Percentiles rank a stretch among this genome's conserved stretches.
Conservation (phyloP, 2,113 vertebrate genomes). For the Stegastes partitus region DNA sequence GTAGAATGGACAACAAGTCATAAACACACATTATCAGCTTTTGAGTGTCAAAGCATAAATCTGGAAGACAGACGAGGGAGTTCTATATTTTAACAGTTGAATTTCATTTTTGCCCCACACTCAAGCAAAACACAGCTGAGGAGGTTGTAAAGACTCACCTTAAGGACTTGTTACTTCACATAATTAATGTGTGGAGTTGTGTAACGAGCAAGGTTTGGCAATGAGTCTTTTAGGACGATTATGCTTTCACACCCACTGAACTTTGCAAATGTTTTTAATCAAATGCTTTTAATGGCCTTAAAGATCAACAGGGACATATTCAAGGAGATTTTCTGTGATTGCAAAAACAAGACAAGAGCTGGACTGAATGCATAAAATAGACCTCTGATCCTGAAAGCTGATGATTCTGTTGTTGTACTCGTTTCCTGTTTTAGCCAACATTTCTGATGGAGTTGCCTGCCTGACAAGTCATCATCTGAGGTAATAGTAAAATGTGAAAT, state of each 20-base stretch:
- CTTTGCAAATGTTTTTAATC: background rate
- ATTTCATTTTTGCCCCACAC: conserved; percentile 4
- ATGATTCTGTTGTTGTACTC: background rate
- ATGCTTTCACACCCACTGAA: background rate
- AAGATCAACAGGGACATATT: background rate
- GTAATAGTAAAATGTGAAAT: no score
- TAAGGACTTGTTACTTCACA: background rate
- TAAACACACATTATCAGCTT: background rate
- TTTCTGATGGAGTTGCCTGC: background rate
- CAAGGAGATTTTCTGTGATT: no score
- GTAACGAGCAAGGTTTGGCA: background rate
- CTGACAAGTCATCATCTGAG: background rate
- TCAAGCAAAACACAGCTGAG: background rate
- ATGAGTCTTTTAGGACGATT: background rate
- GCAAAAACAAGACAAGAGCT: no score
- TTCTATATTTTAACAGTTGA: background rate
- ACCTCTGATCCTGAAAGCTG: no score
- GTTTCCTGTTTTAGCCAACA: background rate
- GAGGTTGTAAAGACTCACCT: background rate
- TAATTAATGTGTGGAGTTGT: background rate
- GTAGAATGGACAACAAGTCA: background rate
- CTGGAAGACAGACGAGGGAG: no score
- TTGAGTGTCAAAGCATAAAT: no score
- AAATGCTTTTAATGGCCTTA: background rate
- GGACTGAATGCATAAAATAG: no score